Conservation (phyloP, 2,797 vertebrate species). For the Manis pentadactyla region DNA sequence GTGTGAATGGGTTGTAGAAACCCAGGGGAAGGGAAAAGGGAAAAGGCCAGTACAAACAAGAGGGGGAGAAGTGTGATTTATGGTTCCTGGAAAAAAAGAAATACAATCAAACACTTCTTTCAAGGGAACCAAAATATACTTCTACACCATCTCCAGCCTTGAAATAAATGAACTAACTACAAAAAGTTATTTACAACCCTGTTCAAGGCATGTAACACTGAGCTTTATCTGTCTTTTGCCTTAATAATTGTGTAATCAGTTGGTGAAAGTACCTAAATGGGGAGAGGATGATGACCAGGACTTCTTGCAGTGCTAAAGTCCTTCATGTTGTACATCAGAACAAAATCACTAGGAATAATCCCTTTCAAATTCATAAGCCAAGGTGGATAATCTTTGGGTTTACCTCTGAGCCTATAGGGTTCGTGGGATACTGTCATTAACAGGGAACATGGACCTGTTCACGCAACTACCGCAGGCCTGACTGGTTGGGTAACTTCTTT, state of each 20-base stretch:
- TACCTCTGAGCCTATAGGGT: neutral
- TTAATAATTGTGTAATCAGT: neutral
- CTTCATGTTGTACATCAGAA: neutral
- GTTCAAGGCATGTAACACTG: neutral
- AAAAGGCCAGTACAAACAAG: neutral
- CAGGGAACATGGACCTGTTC: constrained; percentile 58
- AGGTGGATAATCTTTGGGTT: neutral
- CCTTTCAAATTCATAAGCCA: neutral
- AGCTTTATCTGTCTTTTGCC: neutral
- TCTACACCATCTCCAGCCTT: neutral
- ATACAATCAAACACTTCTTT: neutral
- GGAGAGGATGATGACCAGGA: neutral
- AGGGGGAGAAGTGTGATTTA: neutral
- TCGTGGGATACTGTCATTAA: neutral
- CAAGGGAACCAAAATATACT: neutral
- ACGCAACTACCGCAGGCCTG: constrained; percentile 39
- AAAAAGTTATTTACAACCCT: neutral
- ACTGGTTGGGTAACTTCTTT: constrained; percentile 77
- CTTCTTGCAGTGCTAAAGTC: neutral
- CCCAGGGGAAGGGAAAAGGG: neutral
- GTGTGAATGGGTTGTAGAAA: neutral
- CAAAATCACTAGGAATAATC: neutral
- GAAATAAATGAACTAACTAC: neutral
- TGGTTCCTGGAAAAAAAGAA: neutral
- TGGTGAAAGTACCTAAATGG: neutral